Evolutionary conservation across 2,888 invertebrate genomes (phyloP).

Genomic region (Plusia festucae): DNA sequence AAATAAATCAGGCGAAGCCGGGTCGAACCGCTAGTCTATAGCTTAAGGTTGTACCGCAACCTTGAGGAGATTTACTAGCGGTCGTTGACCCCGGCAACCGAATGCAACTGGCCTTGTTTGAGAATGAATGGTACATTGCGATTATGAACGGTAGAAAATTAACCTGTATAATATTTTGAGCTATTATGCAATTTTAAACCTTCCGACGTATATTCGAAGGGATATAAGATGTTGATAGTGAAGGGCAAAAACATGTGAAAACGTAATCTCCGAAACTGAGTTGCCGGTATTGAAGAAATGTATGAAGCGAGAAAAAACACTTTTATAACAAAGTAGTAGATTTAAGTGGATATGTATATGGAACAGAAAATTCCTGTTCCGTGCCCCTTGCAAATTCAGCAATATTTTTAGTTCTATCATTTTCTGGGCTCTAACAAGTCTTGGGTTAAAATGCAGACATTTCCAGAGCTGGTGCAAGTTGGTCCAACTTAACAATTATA

Average conservation of each 20-base stretch:
- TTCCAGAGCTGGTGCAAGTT: too few relatives aligned
- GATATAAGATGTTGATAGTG: too few relatives aligned
- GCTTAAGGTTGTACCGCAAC: neutral
- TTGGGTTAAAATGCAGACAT: too few relatives aligned
- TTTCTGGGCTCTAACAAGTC: too few relatives aligned
- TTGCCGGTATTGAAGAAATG: too few relatives aligned
- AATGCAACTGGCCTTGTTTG: slow-evolving; percentile 31
- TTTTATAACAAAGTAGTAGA: too few relatives aligned
- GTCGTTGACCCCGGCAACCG: slow-evolving; percentile 10
- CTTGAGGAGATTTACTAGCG: slow-evolving; percentile 5
- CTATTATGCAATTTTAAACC: neutral
- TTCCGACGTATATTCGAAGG: neutral
- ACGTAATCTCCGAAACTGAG: too few relatives aligned
- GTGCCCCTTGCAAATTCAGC: too few relatives aligned
- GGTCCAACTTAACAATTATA: neutral
- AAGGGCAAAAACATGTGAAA: neutral
- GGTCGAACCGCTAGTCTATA: neutral
- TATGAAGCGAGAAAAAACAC: too few relatives aligned
- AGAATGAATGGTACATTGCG: slow-evolving; percentile 22
- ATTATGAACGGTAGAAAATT: slow-evolving; percentile 28
- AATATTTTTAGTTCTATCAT: too few relatives aligned
- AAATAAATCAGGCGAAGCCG: neutral
- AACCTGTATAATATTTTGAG: slow-evolving; percentile 15
- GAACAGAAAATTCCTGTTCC: too few relatives aligned
- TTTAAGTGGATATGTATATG: too few relatives aligned